Base-by-base conservation (phyloP, 2,888 invertebrate genomes). In the Brachyopa scutellaris region DNA sequence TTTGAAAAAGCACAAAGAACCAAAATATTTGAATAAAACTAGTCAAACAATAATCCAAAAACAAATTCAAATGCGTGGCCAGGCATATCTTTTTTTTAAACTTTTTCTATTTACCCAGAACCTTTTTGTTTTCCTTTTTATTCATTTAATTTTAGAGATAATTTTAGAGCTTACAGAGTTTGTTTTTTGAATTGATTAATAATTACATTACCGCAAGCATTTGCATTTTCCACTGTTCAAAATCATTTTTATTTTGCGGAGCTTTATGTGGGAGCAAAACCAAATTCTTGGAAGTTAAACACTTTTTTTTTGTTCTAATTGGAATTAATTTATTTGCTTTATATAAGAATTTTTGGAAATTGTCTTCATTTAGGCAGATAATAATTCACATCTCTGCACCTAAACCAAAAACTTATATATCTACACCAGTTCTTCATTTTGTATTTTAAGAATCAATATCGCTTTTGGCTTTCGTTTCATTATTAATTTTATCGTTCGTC, bases 61-160 rank as follows among this genome's bases (percentile, higher is more conserved):
- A 51, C 33, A 76, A 78, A 47, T 72, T 83, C 61, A 87, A 90
- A 90, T 90, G 90, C 90, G 90, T 90, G 90, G 90, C 90, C 90
- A 89, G 90, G 90, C 90, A 90, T 88, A 86, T 86, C 80, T 66
- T 84, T 82, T 84, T 69, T 70, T 64, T 51, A 36, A 77, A 49
- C 59, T 49, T 77, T 70, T 76, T 83, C 40, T 85, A 85, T 86
- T 78, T 83, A 85, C 85, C 82, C 72, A 77, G 70, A 77, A 53
- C 47, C 77, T 59, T 61, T 72, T 64, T 73, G n/a, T 13, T 57
- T 74, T 59, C n/a, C 51, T 29, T 51, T 55, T 36, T 51, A 62
- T 74, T 59, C 2, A n/a, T 70, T 77, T 77, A 13, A 70, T 69
- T 82, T 77, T 77, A 82, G 82, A 70, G 55, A 66, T 59, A 53